Evolutionary conservation across 2,113 vertebrate genomes (phyloP).

Genomic region (Thymallus thymallus): DNA sequence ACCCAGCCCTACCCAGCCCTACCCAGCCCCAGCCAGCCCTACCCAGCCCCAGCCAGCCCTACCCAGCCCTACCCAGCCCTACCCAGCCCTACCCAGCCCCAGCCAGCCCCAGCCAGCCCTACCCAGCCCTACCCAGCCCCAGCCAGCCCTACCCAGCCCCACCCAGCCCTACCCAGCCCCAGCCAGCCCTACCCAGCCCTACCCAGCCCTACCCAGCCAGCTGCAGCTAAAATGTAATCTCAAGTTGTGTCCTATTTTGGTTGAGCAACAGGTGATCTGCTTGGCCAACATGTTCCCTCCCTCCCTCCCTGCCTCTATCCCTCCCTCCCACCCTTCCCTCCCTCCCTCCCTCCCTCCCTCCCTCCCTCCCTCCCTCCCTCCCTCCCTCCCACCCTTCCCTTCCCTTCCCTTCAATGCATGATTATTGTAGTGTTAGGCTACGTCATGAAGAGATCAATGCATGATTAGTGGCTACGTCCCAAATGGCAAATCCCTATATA

Average conservation of each 20-base stretch:
- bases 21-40: no score
- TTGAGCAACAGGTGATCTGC: constrained; percentile 67
- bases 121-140: constrained; percentile 12
- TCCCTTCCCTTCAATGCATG: constrained; percentile 48
- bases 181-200: not conserved
- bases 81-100: no score
- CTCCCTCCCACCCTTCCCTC: constrained; percentile 29
- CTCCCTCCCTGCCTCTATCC: constrained; percentile 50
- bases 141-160: no score
- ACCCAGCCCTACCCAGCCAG: constrained; percentile 9
- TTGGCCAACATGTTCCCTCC: constrained; percentile 52
- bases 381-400: constrained; percentile 12
- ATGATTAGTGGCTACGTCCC: constrained; percentile 22
- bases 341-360: no score
- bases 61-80: not conserved
- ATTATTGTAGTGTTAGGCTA: constrained; percentile 25
- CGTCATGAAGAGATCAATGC: constrained; percentile 35
- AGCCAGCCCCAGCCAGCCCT: not conserved
- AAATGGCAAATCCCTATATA: not conserved
- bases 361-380: no score
- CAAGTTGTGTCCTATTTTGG: constrained; percentile 73
- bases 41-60: no score
- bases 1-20: not conserved
- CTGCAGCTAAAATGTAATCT: constrained; percentile 72
- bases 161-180: no score